Evolutionary conservation across 2,888 invertebrate species (phyloP).

Genomic region (Epistrophe grossulariae): DNA sequence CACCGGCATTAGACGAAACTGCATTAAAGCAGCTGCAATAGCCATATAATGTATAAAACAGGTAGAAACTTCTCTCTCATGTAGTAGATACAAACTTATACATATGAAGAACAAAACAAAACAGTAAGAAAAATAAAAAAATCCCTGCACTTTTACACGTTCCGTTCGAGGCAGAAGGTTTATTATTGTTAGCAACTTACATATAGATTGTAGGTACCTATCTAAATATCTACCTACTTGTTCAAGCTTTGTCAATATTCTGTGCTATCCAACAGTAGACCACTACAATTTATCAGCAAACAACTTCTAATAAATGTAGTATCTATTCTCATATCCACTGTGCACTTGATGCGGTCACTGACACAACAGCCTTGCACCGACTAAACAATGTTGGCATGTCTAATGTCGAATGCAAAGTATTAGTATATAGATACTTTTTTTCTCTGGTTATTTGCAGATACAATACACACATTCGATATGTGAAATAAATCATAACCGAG

Average conservation of each 20-base stretch:
- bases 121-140: not conserved
- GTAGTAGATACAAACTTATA: conserved; percentile 16
- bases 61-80: conserved; percentile 41
- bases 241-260: conserved; percentile 34
- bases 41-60: conserved; percentile 42
- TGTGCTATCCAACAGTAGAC: conserved; percentile 41
- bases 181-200: conserved; percentile 47
- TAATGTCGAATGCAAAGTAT: conserved; percentile 62
- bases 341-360: conserved; percentile 80
- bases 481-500: conserved; percentile 22
- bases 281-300: conserved; percentile 28
- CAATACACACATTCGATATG: conserved; percentile 25
- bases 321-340: conserved; percentile 65
- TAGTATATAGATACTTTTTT: conserved; percentile 30
- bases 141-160: conserved; percentile 14
- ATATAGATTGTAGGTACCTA: not conserved
- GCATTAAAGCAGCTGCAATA: conserved; percentile 53
- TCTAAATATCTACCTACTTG: not conserved
- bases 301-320: conserved; percentile 34
- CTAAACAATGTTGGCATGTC: conserved; percentile 74
- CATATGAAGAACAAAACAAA: not conserved
- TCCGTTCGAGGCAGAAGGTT: conserved; percentile 56
- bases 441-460: conserved; percentile 45
- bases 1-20: conserved; percentile 64
- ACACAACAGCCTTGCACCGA: conserved; percentile 79